Evolutionary conservation across 2,113 vertebrate species (phyloP).

Genomic region (Platichthys stellatus): DNA sequence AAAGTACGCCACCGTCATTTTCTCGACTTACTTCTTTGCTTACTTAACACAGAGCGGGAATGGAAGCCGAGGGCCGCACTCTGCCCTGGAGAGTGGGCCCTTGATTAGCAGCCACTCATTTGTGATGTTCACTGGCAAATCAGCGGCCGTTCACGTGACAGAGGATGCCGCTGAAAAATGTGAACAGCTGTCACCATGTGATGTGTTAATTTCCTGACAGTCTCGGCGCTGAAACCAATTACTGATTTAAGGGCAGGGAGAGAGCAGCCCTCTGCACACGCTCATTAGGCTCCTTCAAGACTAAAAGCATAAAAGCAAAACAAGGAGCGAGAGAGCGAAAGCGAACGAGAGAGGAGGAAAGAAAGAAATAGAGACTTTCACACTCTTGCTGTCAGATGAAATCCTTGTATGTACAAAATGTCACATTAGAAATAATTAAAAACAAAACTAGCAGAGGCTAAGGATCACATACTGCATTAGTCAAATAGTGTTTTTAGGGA

Average conservation of each 20-base stretch:
- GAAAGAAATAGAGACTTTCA: slow-evolving; percentile 68
- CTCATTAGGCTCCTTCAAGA: slow-evolving; percentile 99
- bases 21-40: slow-evolving; percentile 48
- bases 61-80: slow-evolving; percentile 54
- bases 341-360: slow-evolving; percentile 81
- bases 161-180: slow-evolving; percentile 90
- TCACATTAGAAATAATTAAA: slow-evolving; percentile 64
- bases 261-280: slow-evolving; percentile 92
- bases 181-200: slow-evolving; percentile 99
- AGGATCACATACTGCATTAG: slow-evolving; percentile 19
- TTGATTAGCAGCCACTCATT: slow-evolving; percentile 98
- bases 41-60: slow-evolving; percentile 34
- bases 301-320: slow-evolving; percentile 98
- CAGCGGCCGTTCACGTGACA: slow-evolving; percentile 95
- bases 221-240: slow-evolving; percentile 98
- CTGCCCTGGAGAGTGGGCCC: slow-evolving; percentile 86
- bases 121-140: slow-evolving; percentile 97
- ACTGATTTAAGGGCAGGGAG: slow-evolving; percentile 99
- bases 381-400: slow-evolving; percentile 55
- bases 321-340: slow-evolving; percentile 83
- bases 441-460: slow-evolving; percentile 22
- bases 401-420: slow-evolving; percentile 60
- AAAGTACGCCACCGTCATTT: slow-evolving; percentile 12
- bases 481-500: slow-evolving; percentile 11
- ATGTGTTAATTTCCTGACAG: slow-evolving; percentile 99